A percentile compares a stretch with the other conserved stretches of the same genome.
phyloP scores from a whole-genome alignment of 2,797 vertebrate species.

The Sciurus vulgaris region DNA sequence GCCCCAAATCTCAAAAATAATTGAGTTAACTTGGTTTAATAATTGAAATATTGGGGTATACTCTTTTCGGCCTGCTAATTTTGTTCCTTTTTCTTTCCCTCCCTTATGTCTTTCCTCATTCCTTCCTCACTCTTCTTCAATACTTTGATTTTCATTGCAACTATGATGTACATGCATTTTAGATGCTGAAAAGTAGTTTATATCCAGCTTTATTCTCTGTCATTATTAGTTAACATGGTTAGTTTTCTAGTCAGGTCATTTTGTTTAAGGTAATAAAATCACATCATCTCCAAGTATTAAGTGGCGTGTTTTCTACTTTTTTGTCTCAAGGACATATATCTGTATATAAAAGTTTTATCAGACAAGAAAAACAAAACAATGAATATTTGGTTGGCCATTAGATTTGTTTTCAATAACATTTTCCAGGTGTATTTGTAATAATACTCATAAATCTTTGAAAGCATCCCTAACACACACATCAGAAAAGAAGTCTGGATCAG shows the following conservation, averaged over 20 bases:
- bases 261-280: neutral
- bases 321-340: neutral
- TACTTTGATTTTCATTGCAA: neutral
- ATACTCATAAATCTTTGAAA: neutral
- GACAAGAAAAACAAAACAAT: neutral
- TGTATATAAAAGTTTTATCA: neutral
- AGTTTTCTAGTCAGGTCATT: neutral
- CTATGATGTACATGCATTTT: neutral
- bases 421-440: neutral
- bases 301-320: neutral
- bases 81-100: neutral
- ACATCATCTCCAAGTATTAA: neutral
- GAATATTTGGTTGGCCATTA: accelerated
- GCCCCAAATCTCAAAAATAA: neutral
- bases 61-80: neutral
- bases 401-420: neutral
- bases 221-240: neutral
- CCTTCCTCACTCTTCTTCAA: neutral
- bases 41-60: neutral
- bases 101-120: accelerated
- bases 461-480: neutral
- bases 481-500: neutral
- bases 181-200: neutral
- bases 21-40: neutral
- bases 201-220: neutral